Evolutionary conservation across 2,888 invertebrate species (phyloP), one percentile per base, ranked within the genome.

Genomic region (Periphyllus acericola): DNA sequence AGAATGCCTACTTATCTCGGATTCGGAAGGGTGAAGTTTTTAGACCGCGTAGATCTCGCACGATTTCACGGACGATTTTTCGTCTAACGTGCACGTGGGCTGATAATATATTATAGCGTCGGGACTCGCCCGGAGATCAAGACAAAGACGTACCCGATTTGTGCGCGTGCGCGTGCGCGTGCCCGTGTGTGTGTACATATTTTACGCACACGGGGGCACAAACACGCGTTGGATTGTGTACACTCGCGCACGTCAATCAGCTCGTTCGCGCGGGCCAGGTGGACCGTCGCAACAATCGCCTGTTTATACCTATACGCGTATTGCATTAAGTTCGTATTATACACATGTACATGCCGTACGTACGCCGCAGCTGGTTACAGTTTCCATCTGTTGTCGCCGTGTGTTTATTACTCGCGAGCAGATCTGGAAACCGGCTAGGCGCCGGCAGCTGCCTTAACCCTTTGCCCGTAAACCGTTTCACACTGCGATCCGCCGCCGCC

Each of bases 361-460:
- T n/a, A 3, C 74, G 55, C 34, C 19, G 74, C 83, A 83, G 83
- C 74, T 74, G 83, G 74, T 55, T 60, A 83, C 83, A 84, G 75
- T 84, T 75, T 84, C 83, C 83, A 66, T 84, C 75, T 83, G 75
- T 75, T 55, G 83, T 75, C 72, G 52, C 55, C n/a, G 60, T 25
- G 68, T 83, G 60, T 83, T 72, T 74, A 60, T 36, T 36, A n/a
- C 72, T 55, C 36, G 34, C 46, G 21, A 34, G 52, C 52, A 82
- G 82, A 83, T 83, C 55, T 17, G 34, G 74, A 83, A 83, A 83
- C 83, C 32, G 36, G 34, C 1, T 55, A n/a, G 83, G 83, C 83
- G 83, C 83, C 83, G 74, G 74, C 83, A 83, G 83, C 83, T 83
- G 83, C 55, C 74, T 11, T 46, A 74, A 74, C 83, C 81, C 81